Conservation (phyloP, 1,140 invertebrate species). For the Ostrea edulis region DNA sequence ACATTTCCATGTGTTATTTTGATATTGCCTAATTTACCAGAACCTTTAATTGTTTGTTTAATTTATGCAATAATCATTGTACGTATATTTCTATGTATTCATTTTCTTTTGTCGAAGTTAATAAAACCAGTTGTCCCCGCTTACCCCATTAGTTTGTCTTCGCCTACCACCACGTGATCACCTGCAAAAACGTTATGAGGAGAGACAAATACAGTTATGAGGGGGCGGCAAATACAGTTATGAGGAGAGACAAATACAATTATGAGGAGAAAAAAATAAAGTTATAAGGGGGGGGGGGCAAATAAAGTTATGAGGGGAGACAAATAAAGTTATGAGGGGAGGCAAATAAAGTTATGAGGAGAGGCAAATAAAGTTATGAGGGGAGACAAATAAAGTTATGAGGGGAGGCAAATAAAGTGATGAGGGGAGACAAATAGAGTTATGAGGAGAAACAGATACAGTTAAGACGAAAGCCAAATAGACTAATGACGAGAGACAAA, state of each 20-base stretch:
- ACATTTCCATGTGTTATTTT: neutral
- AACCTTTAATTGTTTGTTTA: neutral
- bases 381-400: neutral
- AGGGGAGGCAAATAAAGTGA: too few species aligned
- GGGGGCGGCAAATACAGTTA: neutral
- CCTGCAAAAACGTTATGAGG: neutral
- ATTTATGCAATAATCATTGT: too few species aligned
- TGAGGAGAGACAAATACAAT: neutral
- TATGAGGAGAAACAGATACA: neutral
- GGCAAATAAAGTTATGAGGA: too few species aligned
- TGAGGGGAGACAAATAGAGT: neutral
- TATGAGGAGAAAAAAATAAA: too few species aligned
- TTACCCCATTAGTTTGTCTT: too few species aligned
- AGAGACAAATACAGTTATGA: too few species aligned
- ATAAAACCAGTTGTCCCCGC: too few species aligned
- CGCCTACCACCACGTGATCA: neutral
- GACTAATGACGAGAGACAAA: neutral
- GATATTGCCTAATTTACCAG: neutral
- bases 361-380: neutral
- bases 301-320: neutral
- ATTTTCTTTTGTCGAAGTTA: neutral
- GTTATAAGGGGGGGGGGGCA: too few species aligned
- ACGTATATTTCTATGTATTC: neutral
- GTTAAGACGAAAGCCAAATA: too few species aligned
- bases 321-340: too few species aligned